Conservation (phyloP, 2,113 vertebrate genomes). For the Herpetotheres cachinnans region DNA sequence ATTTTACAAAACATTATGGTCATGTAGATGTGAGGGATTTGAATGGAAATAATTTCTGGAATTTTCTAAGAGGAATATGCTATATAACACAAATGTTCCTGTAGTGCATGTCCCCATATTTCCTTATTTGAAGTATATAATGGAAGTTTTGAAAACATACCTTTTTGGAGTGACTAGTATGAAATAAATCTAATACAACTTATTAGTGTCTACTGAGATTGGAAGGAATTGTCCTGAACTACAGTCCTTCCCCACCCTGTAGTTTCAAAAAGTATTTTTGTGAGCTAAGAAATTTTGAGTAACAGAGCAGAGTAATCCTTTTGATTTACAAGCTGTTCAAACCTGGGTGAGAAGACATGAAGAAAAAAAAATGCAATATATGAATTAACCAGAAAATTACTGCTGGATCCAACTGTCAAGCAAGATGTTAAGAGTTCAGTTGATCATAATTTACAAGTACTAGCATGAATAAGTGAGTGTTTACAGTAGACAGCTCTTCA, state of each 20-base stretch:
- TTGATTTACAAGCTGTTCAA: not conserved
- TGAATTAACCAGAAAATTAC: conserved; percentile 1
- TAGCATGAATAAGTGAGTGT: not conserved
- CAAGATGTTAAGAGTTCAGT: not conserved
- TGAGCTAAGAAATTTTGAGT: not conserved
- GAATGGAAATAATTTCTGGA: not conserved
- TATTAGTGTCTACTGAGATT: not conserved
- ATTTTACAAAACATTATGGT: not conserved
- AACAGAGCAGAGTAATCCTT: not conserved
- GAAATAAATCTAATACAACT: not conserved
- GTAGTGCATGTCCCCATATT: not conserved
- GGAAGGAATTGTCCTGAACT: not conserved
- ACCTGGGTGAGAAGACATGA: not conserved
- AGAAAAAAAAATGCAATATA: not conserved
- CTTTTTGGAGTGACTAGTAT: not conserved
- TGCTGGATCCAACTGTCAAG: not conserved
- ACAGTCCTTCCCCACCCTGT: not conserved
- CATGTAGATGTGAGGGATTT: not conserved
- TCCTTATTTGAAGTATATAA: not conserved
- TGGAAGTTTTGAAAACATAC: not conserved
- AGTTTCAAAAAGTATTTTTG: not conserved
- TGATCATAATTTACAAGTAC: not conserved
- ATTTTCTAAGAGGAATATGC: not conserved
- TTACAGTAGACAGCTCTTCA: not conserved
- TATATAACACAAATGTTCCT: not conserved